Percentiles rank a stretch among this genome's conserved stretches.
phyloP scores from a whole-genome alignment of 1,140 invertebrate species.

The Hycleus cichorii region DNA sequence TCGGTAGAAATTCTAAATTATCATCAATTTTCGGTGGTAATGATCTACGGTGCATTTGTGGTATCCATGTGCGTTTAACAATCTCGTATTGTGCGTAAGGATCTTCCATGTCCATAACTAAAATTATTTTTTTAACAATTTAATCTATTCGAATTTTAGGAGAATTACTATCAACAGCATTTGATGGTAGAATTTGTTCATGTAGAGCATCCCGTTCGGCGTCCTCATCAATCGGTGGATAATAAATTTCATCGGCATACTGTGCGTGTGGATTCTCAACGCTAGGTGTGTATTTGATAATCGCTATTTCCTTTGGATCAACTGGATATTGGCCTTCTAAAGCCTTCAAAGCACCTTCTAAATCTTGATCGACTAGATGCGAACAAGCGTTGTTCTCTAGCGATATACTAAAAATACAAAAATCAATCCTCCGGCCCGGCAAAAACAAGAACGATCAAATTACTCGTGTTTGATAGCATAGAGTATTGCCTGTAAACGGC shows the following conservation, averaged over 20 bases:
- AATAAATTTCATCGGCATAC: conserved; percentile 72
- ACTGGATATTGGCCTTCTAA: conserved; percentile 45
- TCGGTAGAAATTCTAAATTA: conserved; percentile 13
- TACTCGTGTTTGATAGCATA: conserved; percentile 55
- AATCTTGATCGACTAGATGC: conserved; percentile 43
- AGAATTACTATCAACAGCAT: conserved; percentile 31
- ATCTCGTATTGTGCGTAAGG: conserved; percentile 31
- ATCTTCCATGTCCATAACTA: conserved; percentile 35
- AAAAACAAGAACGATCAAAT: not conserved
- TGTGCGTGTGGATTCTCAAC: conserved; percentile 54
- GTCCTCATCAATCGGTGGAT: conserved; percentile 49
- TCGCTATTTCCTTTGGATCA: conserved; percentile 61
- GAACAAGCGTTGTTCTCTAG: conserved; percentile 40
- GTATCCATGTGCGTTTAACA: conserved; percentile 32
- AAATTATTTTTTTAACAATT: conserved; percentile 1
- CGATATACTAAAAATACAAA: conserved; percentile 24
- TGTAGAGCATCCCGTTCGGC: conserved; percentile 21
- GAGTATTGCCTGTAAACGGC: conserved; percentile 67
- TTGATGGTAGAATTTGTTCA: conserved; percentile 32
- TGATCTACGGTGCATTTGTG: conserved; percentile 32
- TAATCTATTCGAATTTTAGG: not conserved
- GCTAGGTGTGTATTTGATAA: conserved; percentile 71
- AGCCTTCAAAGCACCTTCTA: conserved; percentile 46
- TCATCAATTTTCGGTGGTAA: conserved; percentile 27
- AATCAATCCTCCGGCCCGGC: not conserved